Conservation (phyloP, 1,140 invertebrate genomes). For the Drosophila kikkawai region DNA sequence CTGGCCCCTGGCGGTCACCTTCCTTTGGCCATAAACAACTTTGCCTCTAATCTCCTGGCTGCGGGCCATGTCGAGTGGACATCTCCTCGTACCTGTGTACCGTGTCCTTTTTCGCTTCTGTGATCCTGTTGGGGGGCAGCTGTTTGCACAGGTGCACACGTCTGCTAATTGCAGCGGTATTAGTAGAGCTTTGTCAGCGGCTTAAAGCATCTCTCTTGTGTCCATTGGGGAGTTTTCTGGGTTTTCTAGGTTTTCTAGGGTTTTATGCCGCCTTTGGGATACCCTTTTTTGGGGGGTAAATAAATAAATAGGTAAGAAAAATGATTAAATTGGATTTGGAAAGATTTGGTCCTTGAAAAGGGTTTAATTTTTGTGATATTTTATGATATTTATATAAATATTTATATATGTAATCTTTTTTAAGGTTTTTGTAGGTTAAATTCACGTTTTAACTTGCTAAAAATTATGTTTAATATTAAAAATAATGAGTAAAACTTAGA, state of each 20-base stretch:
- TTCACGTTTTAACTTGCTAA: no score
- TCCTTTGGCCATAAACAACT: conserved; percentile 72
- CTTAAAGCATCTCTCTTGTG: conserved; percentile 43
- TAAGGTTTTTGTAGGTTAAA: not conserved
- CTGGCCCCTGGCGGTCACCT: conserved; percentile 23
- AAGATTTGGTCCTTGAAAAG: not conserved
- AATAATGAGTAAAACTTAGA: no score
- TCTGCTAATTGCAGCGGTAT: conserved; percentile 80
- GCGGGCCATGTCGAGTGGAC: conserved; percentile 42
- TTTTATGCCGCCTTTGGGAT: not conserved
- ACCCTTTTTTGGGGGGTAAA: not conserved
- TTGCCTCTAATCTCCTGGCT: conserved; percentile 71
- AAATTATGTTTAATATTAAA: not conserved
- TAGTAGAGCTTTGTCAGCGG: conserved; percentile 78
- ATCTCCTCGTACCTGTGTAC: conserved; percentile 6
- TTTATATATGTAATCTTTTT: no score
- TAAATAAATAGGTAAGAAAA: not conserved
- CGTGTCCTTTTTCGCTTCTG: not conserved
- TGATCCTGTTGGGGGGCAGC: conserved; percentile 22
- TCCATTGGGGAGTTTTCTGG: conserved; percentile 5
- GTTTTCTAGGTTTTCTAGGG: not conserved
- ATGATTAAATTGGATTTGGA: not conserved
- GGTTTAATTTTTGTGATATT: not conserved
- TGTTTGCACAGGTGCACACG: conserved; percentile 71
- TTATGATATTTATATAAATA: no score